These are phyloP conservation scores for Leptinotarsa rubiginosa DNA, from an alignment of 2,888 invertebrate genomes.

Conservation along the genomic window DNA sequence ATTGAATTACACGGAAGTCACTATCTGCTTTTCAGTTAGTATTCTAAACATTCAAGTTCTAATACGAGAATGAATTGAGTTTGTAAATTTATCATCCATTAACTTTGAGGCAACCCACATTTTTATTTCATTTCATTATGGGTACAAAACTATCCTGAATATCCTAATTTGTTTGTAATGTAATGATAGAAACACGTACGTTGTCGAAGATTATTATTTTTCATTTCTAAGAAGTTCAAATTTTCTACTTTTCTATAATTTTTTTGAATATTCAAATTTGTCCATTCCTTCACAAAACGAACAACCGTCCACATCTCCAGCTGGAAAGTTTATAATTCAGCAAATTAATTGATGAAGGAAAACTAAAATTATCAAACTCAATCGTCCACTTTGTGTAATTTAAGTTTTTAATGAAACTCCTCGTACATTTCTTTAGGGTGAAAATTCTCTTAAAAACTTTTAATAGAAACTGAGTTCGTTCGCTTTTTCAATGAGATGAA, in stretches of 20 bases:
- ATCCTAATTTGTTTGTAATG: no score
- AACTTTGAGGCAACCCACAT: no score
- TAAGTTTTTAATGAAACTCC: slow-evolving; percentile 65
- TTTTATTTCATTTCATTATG: no score
- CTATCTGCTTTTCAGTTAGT: no score
- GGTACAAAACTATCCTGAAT: no score
- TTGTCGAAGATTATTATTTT: not conserved
- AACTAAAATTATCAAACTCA: slow-evolving; percentile 53
- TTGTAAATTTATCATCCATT: no score
- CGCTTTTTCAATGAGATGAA: slow-evolving; percentile 67
- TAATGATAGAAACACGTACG: no score
- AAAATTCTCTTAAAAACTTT: slow-evolving; percentile 65
- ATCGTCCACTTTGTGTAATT: slow-evolving; percentile 65
- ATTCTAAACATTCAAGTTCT: no score
- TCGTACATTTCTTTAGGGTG: slow-evolving; percentile 60
- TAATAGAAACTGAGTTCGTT: slow-evolving; percentile 65
- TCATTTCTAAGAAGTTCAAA: not conserved
- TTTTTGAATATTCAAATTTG: not conserved
- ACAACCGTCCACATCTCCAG: not conserved
- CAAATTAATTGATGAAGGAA: slow-evolving; percentile 31
- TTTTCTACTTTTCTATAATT: not conserved
- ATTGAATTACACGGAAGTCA: no score
- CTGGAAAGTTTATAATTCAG: slow-evolving; percentile 11
- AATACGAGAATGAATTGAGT: no score
- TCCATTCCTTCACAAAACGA: not conserved